Evolutionary conservation across 2,888 invertebrate species (phyloP), one percentile per base, ranked within the genome.

Genomic region (Tolmerus cingulatus): DNA sequence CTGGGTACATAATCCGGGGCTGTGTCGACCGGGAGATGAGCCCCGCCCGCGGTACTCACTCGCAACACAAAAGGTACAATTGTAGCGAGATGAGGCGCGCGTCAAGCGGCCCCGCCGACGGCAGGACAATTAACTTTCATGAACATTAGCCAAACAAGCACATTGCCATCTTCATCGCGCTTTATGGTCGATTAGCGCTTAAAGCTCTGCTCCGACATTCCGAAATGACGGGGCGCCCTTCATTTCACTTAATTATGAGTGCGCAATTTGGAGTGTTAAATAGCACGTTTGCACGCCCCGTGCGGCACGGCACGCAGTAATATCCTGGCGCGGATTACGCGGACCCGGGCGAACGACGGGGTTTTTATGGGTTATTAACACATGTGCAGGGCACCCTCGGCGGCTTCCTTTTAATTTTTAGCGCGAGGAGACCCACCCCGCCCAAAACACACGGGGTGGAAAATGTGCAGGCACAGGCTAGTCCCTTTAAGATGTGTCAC

Each of bases 131-230:
- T 88, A 88, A 87, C 87, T 87, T 88, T 88, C 81, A 85, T 79
- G 79, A 84, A 87, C 88, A 87, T 87, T 88, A 87, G 85, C 51
- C 57, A 77, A 82, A 78, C 66, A 87, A 79, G 82, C 87, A 79
- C 46, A 79, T 79, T 16, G 79, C 79, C 79, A 51, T 79, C 79
- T 79, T 66, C 78, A 84, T 88, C 87, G 85, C 87, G 78, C 85
- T 88, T 88, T 85, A 88, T 88, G 85, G 88, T 74, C 87, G 88
- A 88, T 88, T 88, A 88, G 86, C 43, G 87, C 86, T 87, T 76
- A 88, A 86, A 88, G 86, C 88, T 77, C 87, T n/a, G 84, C 74
- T 86, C 30, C 51, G 30, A 79, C 51, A 79, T 79, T 51, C 51
- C 51, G 79, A 79, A 79, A 79, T 79, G 79, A 51, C 55, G 79